Evolutionary conservation across 2,113 vertebrate species (phyloP), one percentile per base, ranked within the genome.

Genomic region (Xiphorhynchus elegans): DNA sequence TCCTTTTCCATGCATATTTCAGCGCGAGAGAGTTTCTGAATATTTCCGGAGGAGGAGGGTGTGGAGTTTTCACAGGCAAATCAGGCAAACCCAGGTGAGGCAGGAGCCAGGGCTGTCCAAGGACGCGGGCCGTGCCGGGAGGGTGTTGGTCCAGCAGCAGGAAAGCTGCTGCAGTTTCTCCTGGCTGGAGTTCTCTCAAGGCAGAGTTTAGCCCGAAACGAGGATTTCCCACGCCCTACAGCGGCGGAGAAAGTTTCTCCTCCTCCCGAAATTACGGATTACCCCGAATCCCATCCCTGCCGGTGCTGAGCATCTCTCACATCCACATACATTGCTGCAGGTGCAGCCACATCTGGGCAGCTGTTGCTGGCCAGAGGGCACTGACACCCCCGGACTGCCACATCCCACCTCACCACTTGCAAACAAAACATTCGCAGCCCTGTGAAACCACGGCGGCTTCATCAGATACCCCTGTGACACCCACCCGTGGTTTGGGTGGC

Each of bases 21-120:
- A 7, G 44, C 1, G 8, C 0, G 1, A 81, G 69, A 0, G 69
- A 0, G 7, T 68, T 94, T 60, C 63, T 35, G 63, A 74, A 62
- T 73, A 28, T 87, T 94, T 85, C 93, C 33, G 46, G 87, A 95
- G 93, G 84, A 91, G 96, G 69, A 89, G 93, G 93, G 93, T 52
- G 93, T 89, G 94, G 63, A 89, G 24, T 78, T 95, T 84, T 75
- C 89, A 49, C 86, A 94, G 89, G 89, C 69, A 95, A 89, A 97
- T 92, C 80, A 95, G 94, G 91, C 84, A 95, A 95, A 55, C 84
- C 64, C 3, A 73, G 74, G 82, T 91, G 95, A 92, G 95, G 79
- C 26, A 0, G 72, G 67, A 92, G 81, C 6, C 6, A 0, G 64
- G 2, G 1, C 0, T 49, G 72, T 14, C 78, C 83, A 69, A 88